Base-by-base conservation (phyloP, 30 jellyfish, hydroid and myxozoan genomes). In the Calvadosia cruxmelitensis region DNA sequence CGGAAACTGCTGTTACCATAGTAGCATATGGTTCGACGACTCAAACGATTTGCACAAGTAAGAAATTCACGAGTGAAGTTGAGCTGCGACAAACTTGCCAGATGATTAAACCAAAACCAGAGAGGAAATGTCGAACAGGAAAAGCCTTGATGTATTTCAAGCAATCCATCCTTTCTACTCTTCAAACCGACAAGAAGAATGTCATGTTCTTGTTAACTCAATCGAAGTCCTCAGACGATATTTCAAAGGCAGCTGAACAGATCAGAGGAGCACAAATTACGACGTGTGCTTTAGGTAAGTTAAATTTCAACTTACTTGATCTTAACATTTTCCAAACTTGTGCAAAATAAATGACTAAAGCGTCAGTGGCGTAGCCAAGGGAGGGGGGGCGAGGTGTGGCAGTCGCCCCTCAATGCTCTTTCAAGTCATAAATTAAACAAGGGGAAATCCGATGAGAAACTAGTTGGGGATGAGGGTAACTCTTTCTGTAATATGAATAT, bases 191-290 rank as follows among this genome's bases (percentile, higher is more conserved):
- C 34, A 42, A 72, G 66, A 64, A 64, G 66, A 89, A 76, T 33
- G 76, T 75, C 0, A 72, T 81, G 83, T 73, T 89, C 32, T 78
- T 89, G 34, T 72, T 89, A 3, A 73, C 98, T 20, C 61, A 90
- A 64, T 3, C 85, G 29, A 82, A 78, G 53, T 82, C 95, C 27
- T 64, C 76, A 2, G 98, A 89, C 50, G 98, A 89, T 68, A 84
- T 89, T 25, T 67, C 78, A 28, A 81, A 82, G 71, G 95, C 90
- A 5, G 93, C 90, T 2, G 98, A 89, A 71, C 94, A 89, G 64
- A 76, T 89, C 66, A 89, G 82, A 77, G 98, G 98, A 28, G 88
- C 98, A 2, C 94, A 92, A 33, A 25, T 87, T 49, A 72, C 76
- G 50, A 74, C 72, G 49, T 63, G 83, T 2, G 94, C 85, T 2